Base-by-base conservation (phyloP, 2,797 vertebrate genomes). In the Semaprochilodus insignis region DNA sequence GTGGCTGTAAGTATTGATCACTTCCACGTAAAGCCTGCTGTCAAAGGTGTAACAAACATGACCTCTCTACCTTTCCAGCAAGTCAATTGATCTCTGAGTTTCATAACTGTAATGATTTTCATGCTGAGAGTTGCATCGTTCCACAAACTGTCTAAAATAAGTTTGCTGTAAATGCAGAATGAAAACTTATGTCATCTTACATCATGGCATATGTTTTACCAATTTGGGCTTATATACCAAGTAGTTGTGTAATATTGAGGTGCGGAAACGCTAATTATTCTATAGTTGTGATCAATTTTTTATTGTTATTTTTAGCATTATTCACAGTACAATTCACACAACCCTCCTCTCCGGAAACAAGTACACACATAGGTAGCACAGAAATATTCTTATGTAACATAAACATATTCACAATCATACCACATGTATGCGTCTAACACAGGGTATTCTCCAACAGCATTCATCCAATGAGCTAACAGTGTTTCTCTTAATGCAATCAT, bases 21-120 rank as follows among this genome's bases (percentile, higher is more conserved):
- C n/a, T 25, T 78, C 55, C 31, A 55, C 2, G 21, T 66, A 34
- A 34, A 34, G 63, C 25, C 31, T 21, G 14, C 63, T 63, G 81
- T 81, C 78, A 74, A 48, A 83, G 67, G 57, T 87, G 78, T 48
- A 60, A 55, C 51, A 31, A 77, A 85, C 74, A 36, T 60, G 63
- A 21, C 63, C 63, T 36, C 16, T 36, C 31, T 27, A 14, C 23
- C 60, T 36, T 44, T 3, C 11, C 60, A 63, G 63, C 15, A 19
- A 34, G 36, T 66, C 17, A 31, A 66, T 31, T 36, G 27, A 34
- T 66, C 31, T 7, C 31, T 36, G 63, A 19, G 31, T 34, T 66
- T 66, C 63, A 66, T 34, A 66, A 66, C 63, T 34, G 27, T 36
- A 60, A 76, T 55, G 44, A 81, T 66, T 70, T 70, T 70, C 21